Base-by-base conservation (phyloP, 2,113 vertebrate genomes). In the Prunella himalayana region DNA sequence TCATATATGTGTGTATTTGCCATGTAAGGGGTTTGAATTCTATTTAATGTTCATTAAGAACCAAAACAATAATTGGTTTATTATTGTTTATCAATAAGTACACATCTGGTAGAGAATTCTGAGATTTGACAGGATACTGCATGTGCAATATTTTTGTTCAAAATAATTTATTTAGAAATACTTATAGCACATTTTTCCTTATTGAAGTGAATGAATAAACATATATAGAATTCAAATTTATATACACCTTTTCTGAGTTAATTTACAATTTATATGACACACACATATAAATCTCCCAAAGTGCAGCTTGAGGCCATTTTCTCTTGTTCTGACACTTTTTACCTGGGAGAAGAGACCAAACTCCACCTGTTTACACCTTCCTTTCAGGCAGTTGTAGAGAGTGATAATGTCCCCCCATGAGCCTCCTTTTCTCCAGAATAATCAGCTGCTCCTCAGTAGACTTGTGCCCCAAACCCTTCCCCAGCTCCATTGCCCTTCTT, bases 341-440 rank as follows among this genome's bases (percentile, higher is more conserved):
- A 50, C 12, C 2, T 50, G 5, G 16, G 13, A 69, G 13, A 75
- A 63, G 27, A 75, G 37, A 50, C 7, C 0, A 0, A 30, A 7
- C 1, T 23, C 31, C 27, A 63, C 31, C 27, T 63, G 19, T 12
- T 59, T 49, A 33, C 13, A 39, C 0, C 2, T 45, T n/a, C 33
- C 23, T 56, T 22, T 81, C 23, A 44, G 41, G 8, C 13, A 39
- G 23, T 7, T 75, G 14, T 6, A 59, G 39, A 30, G 45, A 47
- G 30, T 4, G 2, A 21, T 15, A 17, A n/a, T 19, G 19, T 71
- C 11, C 28, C 19, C 9, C 9, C 13, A 37, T 5, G 5, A 57
- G 33, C 33, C 23, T 39, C 33, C 9, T 51, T 44, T 45, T 31
- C 28, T 59, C 13, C 33, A 65, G 33, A 3, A 9, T 13, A n/a